phyloP scores from a whole-genome alignment of 2,888 invertebrate species.

The Drosophila fungiperda region DNA sequence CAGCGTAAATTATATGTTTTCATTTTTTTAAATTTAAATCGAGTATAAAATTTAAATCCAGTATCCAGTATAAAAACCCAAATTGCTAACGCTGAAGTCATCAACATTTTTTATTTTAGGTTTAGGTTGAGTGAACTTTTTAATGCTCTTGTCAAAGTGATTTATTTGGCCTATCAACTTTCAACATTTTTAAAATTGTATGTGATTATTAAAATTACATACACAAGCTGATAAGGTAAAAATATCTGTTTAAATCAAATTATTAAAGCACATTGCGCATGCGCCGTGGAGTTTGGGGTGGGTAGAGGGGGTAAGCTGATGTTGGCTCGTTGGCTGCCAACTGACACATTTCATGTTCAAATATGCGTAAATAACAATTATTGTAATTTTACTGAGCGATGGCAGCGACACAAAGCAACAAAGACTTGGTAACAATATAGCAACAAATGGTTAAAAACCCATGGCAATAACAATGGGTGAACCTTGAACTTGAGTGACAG shows the following conservation, averaged over 20 bases:
- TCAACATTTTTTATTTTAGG: conserved; percentile 14
- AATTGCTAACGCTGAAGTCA: conserved; percentile 25
- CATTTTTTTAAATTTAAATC: no score
- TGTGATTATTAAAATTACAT: not conserved
- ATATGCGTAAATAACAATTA: conserved; percentile 80
- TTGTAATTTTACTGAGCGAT: conserved; percentile 62
- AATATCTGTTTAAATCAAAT: conserved; percentile 43
- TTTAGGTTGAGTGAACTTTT: conserved; percentile 3
- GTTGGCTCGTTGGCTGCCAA: conserved; percentile 61
- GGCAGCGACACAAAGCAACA: conserved; percentile 62
- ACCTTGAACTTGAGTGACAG: conserved; percentile 77
- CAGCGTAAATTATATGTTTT: conserved; percentile 42
- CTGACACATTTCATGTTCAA: conserved; percentile 74
- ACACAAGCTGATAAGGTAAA: not conserved
- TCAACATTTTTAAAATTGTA: not conserved
- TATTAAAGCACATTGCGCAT: conserved; percentile 69
- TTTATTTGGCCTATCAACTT: not conserved
- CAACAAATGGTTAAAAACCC: conserved; percentile 12
- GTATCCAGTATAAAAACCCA: no score
- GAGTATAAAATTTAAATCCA: no score
- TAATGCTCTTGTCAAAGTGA: conserved; percentile 18
- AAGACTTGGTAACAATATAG: conserved; percentile 61
- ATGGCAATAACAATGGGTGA: conserved; percentile 57
- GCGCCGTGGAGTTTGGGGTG: conserved; percentile 36
- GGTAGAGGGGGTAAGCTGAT: conserved; percentile 19